Evolutionary conservation across 2,888 invertebrate species (phyloP).

Genomic region (Lapara coniferarum): DNA sequence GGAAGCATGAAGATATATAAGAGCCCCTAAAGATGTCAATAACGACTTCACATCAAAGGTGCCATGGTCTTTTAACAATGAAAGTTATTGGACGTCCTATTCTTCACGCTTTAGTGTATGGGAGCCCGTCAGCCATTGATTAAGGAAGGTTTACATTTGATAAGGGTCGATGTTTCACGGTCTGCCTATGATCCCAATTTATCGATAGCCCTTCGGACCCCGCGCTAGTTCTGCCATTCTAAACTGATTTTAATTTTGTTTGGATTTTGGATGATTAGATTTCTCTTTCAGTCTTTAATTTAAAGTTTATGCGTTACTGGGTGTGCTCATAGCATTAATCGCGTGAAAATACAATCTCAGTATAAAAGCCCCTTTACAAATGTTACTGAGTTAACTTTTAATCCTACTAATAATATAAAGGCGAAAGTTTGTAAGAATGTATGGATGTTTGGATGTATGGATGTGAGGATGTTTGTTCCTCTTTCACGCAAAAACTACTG

Average conservation of each 20-base stretch:
- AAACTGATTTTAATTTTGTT: neutral
- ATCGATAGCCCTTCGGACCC: constrained; percentile 51
- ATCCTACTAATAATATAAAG: no score
- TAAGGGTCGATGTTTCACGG: constrained; percentile 54
- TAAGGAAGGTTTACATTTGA: constrained; percentile 49
- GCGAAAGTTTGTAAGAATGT: no score
- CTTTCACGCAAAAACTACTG: no score
- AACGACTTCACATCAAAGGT: no score
- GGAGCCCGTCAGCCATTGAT: constrained; percentile 20
- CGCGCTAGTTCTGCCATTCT: neutral
- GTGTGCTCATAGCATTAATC: no score
- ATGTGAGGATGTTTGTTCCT: no score
- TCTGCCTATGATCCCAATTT: constrained; percentile 51
- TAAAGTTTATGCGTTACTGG: no score
- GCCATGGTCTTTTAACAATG: neutral
- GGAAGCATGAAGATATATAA: neutral
- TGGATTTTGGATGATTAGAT: neutral
- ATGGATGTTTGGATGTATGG: no score
- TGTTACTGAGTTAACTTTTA: no score
- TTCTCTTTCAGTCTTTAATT: neutral
- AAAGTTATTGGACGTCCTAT: constrained; percentile 5
- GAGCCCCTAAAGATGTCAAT: no score
- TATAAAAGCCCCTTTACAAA: no score
- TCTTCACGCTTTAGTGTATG: neutral
- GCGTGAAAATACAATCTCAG: no score